These are phyloP conservation scores for Atta cephalotes DNA, from an alignment of 1,140 invertebrate genomes.

Conservation along the genomic window DNA sequence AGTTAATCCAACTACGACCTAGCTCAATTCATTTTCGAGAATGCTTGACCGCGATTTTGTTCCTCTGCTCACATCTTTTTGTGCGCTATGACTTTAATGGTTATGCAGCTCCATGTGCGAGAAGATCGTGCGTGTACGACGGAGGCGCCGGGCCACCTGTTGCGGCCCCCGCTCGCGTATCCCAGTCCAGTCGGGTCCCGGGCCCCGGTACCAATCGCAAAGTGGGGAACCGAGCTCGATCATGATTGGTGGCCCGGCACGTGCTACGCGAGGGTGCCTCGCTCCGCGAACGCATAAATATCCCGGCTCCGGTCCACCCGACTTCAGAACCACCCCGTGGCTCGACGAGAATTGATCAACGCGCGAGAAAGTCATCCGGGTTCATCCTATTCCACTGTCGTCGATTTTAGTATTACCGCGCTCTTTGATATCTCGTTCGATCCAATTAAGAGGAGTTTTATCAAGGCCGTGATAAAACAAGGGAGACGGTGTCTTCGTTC, in stretches of 20 bases:
- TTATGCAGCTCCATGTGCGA: conserved; percentile 57
- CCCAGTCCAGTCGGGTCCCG: conserved; percentile 47
- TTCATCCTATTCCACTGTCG: not conserved
- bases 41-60: conserved; percentile 3
- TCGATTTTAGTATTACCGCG: not conserved
- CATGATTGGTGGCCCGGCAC: conserved; percentile 83
- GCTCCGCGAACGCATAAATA: conserved; percentile 84
- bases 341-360: conserved; percentile 35
- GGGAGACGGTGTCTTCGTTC: not conserved
- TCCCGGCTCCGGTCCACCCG: conserved; percentile 65
- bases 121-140: conserved; percentile 65
- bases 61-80: conserved; percentile 23
- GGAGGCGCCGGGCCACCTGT: conserved; percentile 84
- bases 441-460: not conserved
- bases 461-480: no score
- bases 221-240: conserved; percentile 67
- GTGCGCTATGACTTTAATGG: conserved; percentile 57
- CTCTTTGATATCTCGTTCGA: not conserved
- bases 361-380: not conserved
- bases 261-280: conserved; percentile 84
- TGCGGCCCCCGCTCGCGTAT: conserved; percentile 73
- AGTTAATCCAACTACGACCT: not conserved
- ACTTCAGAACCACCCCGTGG: conserved; percentile 81
- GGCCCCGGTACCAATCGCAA: conserved; percentile 18
- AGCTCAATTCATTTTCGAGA: not conserved